A percentile compares a stretch with the other conserved stretches of the same genome.
Evolutionary conservation across 64 coral and sea anemone genomes (phyloP).

Genomic region (Dendronephthya gigantea): DNA sequence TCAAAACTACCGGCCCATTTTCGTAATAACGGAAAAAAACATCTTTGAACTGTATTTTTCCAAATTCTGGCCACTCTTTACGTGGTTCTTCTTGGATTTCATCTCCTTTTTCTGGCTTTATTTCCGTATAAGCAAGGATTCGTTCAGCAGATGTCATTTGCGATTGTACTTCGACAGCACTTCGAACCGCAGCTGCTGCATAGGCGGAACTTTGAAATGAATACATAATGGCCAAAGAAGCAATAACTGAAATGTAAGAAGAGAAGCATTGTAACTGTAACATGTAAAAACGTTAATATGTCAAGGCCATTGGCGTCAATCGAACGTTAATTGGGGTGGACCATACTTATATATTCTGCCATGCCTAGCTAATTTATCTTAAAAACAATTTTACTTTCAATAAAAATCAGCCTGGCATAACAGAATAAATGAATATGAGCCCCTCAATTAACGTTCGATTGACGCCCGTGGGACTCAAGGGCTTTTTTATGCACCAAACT

Average conservation of each 20-base stretch:
- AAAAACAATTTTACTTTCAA: too few relatives aligned
- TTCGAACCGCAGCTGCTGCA: not conserved
- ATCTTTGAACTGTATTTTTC: not conserved
- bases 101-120: not conserved
- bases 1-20: not conserved
- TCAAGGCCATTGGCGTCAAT: too few relatives aligned
- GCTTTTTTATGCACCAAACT: too few relatives aligned
- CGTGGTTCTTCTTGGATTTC: not conserved
- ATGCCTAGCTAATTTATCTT: too few relatives aligned
- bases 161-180: not conserved
- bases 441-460: too few relatives aligned
- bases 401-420: too few relatives aligned
- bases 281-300: too few relatives aligned
- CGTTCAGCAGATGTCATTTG: not conserved
- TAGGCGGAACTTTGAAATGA: not conserved
- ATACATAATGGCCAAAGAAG: not conserved
- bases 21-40: not conserved
- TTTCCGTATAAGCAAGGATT: not conserved
- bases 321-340: too few relatives aligned
- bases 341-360: too few relatives aligned
- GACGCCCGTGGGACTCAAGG: too few relatives aligned
- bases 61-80: not conserved
- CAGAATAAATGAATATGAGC: too few relatives aligned
- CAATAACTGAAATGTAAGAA: not conserved
- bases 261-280: too few relatives aligned